Evolutionary conservation across 2,888 invertebrate genomes (phyloP).

Genomic region (Strigamia maritima): DNA sequence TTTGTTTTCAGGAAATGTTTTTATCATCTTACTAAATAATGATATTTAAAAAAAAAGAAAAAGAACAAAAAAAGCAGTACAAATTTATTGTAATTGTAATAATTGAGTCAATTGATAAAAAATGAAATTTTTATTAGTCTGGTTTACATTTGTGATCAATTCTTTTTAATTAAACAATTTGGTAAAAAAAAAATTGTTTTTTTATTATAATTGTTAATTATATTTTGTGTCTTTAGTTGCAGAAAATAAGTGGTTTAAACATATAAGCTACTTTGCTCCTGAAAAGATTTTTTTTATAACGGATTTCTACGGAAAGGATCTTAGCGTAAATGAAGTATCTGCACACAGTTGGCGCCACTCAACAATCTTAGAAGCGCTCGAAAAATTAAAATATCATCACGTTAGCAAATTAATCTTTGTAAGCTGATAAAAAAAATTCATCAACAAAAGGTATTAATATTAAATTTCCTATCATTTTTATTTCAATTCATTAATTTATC

Average conservation of each 20-base stretch:
- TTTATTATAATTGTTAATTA: background rate
- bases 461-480: background rate
- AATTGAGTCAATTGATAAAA: constrained; percentile 12
- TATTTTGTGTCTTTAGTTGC: background rate
- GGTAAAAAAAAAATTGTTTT: background rate
- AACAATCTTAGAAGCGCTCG: background rate
- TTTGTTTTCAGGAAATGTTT: background rate
- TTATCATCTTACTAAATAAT: background rate
- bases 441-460: background rate
- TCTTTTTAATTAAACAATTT: constrained; percentile 23
- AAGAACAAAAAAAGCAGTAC: background rate
- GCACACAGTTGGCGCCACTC: background rate
- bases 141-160: constrained; percentile 20
- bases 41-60: background rate
- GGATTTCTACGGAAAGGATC: background rate
- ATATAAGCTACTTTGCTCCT: background rate
- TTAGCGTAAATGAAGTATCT: background rate
- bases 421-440: background rate
- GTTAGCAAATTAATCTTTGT: background rate
- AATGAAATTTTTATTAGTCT: constrained; percentile 21
- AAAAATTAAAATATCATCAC: background rate
- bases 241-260: background rate
- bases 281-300: background rate
- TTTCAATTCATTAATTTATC: background rate
- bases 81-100: constrained; percentile 32